phyloP scores from a whole-genome alignment of 2,888 invertebrate species.

The Spisula subtruncata region DNA sequence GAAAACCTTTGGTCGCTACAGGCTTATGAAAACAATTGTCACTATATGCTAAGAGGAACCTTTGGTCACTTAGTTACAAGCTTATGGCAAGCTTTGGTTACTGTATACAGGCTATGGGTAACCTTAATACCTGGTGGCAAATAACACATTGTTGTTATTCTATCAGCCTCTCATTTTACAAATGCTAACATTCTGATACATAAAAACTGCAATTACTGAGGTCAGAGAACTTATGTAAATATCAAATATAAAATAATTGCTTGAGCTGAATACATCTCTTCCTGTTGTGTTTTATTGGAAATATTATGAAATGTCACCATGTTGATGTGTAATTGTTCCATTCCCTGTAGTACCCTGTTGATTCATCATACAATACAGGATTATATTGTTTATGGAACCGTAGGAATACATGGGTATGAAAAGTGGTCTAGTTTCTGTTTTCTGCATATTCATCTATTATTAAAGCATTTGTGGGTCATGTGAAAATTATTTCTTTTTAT shows the following conservation, averaged over 20 bases:
- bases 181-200: no score
- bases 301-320: conserved; percentile 15
- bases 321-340: not conserved
- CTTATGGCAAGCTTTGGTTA: no score
- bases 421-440: not conserved
- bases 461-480: not conserved
- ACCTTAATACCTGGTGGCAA: no score
- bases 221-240: no score
- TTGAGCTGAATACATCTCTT: not conserved
- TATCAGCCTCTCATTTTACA: no score
- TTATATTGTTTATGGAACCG: not conserved
- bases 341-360: not conserved
- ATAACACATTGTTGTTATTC: no score
- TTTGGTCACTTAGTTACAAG: no score
- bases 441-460: not conserved
- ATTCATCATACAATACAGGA: not conserved
- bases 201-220: no score
- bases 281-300: not conserved
- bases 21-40: no score
- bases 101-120: no score
- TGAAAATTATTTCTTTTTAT: not conserved
- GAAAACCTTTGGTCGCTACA: no score
- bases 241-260: not conserved
- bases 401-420: not conserved
- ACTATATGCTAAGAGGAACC: no score